Percentiles rank a stretch among this genome's conserved stretches.
These are phyloP conservation scores for Lasioglossum villosulum DNA, from an alignment of 2,888 invertebrate species.

Conservation along the genomic window DNA sequence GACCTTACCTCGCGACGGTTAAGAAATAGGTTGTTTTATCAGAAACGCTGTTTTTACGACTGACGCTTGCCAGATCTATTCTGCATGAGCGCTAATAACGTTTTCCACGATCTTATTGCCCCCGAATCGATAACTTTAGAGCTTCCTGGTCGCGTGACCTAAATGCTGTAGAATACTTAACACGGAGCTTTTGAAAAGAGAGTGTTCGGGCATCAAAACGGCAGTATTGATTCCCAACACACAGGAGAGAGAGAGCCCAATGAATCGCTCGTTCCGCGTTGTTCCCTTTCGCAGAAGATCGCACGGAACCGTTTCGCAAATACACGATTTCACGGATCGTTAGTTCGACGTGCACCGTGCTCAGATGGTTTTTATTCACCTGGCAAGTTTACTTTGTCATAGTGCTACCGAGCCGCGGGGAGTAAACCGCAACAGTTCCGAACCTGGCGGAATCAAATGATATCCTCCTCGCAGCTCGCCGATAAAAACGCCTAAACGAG, in stretches of 20 bases:
- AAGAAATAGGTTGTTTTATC: not conserved
- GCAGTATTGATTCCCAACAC: slow-evolving; percentile 7
- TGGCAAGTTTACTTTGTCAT: slow-evolving; percentile 39
- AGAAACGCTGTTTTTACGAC: not conserved
- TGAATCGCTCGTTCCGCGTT: slow-evolving; percentile 27
- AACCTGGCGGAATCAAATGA: slow-evolving; percentile 3
- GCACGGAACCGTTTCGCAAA: slow-evolving; percentile 45
- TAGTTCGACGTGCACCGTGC: slow-evolving; percentile 26
- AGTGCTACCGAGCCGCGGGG: slow-evolving; percentile 2
- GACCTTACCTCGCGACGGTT: too few species aligned
- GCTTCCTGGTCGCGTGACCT: slow-evolving; percentile 12
- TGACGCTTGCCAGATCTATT: not conserved
- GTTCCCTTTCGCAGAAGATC: slow-evolving; percentile 35
- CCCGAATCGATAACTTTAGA: not conserved
- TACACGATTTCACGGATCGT: slow-evolving; percentile 55
- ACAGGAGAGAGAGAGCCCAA: not conserved
- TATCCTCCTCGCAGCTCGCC: not conserved
- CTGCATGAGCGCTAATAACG: not conserved
- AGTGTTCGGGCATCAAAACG: slow-evolving; percentile 5
- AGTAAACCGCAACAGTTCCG: slow-evolving; percentile 28
- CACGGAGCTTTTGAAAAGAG: not conserved
- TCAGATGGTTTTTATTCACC: slow-evolving; percentile 38
- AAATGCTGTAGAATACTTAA: slow-evolving; percentile 9
- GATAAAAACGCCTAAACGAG: slow-evolving; percentile 3
- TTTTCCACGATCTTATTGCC: not conserved